Evolutionary conservation across 2,113 vertebrate genomes (phyloP).

Genomic region (Heterotilapia buettikoferi): DNA sequence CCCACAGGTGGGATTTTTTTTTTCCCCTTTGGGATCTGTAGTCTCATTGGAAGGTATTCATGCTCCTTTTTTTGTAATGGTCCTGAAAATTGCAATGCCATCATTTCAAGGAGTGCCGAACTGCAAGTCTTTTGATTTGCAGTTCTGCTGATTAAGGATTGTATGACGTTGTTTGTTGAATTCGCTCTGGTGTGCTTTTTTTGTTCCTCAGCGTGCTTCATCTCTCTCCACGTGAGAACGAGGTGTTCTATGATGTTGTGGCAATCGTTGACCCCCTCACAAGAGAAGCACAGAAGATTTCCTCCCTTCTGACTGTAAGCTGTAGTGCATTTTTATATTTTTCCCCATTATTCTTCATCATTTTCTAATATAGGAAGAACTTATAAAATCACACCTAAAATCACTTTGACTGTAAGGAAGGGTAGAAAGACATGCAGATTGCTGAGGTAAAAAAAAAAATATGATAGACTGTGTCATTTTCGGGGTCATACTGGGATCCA

Average conservation of each 20-base stretch:
- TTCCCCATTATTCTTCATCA: background rate
- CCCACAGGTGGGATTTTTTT: conserved; percentile 77
- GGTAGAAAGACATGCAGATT: background rate
- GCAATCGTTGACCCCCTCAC: conserved; percentile 89
- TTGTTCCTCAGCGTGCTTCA: conserved; percentile 77
- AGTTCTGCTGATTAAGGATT: conserved; percentile 20
- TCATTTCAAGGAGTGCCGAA: background rate
- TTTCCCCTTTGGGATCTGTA: background rate
- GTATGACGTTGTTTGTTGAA: conserved; percentile 10
- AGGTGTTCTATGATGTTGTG: conserved; percentile 83
- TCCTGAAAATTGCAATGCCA: conserved; percentile 1
- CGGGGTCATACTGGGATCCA: background rate
- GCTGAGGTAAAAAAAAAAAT: background rate
- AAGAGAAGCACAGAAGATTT: conserved; percentile 90
- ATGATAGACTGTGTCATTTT: background rate
- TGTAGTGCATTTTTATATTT: background rate
- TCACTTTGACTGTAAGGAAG: background rate
- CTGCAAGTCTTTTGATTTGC: conserved; percentile 2
- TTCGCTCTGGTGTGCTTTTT: conserved; percentile 52
- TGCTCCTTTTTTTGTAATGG: background rate
- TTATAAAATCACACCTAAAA: background rate
- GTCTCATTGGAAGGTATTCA: background rate
- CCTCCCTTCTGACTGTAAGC: conserved; percentile 85
- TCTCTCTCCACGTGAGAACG: conserved; percentile 74
- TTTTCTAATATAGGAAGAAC: background rate